These are phyloP conservation scores for Bombus affinis DNA, from an alignment of 1,140 invertebrate genomes.

Conservation along the genomic window DNA sequence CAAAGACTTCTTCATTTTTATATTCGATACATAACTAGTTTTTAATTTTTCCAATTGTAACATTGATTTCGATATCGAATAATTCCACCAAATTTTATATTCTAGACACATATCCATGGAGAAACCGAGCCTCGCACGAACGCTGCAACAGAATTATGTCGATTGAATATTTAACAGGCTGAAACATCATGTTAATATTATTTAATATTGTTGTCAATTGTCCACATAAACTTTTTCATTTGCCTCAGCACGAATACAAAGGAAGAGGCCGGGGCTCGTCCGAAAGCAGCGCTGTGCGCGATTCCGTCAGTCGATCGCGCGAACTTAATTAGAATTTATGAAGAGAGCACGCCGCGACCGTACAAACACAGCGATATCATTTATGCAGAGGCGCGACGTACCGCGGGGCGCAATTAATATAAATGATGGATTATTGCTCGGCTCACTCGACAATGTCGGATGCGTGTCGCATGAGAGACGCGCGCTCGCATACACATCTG, in stretches of 20 bases:
- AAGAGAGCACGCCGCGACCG: slow-evolving; percentile 66
- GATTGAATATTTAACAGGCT: no score
- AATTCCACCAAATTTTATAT: no score
- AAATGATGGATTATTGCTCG: slow-evolving; percentile 78
- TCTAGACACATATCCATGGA: no score
- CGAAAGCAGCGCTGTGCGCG: slow-evolving; percentile 28
- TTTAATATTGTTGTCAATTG: not conserved
- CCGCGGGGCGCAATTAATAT: slow-evolving; percentile 78
- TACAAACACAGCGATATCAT: slow-evolving; percentile 76
- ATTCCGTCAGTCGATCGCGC: slow-evolving; percentile 71
- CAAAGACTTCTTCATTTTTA: no score
- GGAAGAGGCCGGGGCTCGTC: not conserved
- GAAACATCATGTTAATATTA: no score
- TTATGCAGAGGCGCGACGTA: slow-evolving; percentile 71
- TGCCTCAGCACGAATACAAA: not conserved
- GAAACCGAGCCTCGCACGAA: no score
- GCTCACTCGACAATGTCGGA: slow-evolving; percentile 64
- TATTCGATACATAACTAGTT: no score
- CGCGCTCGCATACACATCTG: slow-evolving; percentile 4
- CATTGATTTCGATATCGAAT: no score
- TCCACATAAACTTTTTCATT: not conserved
- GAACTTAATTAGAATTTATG: slow-evolving; percentile 81
- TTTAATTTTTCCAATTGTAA: no score
- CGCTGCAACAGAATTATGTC: no score
- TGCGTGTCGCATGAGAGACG: slow-evolving; percentile 54